phyloP scores from a whole-genome alignment of 2,797 vertebrate species.

The Gallinago stenura region DNA sequence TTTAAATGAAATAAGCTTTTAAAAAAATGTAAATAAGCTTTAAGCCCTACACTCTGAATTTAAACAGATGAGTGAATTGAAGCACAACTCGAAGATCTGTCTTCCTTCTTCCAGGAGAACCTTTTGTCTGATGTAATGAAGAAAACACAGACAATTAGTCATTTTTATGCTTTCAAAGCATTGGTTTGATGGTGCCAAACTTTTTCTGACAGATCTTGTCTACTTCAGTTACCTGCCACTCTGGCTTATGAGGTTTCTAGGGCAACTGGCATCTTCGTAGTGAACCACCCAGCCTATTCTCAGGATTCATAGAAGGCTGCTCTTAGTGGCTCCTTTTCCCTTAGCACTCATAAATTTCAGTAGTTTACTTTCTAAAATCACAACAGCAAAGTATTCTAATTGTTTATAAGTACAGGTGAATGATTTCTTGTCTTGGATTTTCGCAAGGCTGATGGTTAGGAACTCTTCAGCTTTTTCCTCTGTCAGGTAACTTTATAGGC shows the following conservation, averaged over 20 bases:
- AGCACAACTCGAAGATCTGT: conserved; percentile 7
- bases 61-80: conserved; percentile 25
- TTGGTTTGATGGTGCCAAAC: conserved; percentile 47
- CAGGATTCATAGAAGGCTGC: not conserved
- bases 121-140: conserved; percentile 24
- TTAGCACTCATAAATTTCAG: not conserved
- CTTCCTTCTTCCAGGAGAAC: conserved; percentile 26
- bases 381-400: not conserved
- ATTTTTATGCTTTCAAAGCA: conserved; percentile 62
- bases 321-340: not conserved
- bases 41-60: conserved; percentile 26
- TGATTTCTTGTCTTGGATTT: not conserved
- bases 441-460: not conserved
- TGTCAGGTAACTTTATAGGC: not conserved
- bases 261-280: conserved; percentile 29
- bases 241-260: conserved; percentile 45
- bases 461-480: not conserved
- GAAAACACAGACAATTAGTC: conserved; percentile 58
- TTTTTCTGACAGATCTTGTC: conserved; percentile 35
- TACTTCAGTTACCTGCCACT: conserved; percentile 39
- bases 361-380: not conserved
- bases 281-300: not conserved
- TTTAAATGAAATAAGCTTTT: not conserved
- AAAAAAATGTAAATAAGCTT: not conserved
- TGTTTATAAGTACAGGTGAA: not conserved